phyloP scores from a whole-genome alignment of 2,113 vertebrate species.

The Lethenteron camtschaticum region DNA sequence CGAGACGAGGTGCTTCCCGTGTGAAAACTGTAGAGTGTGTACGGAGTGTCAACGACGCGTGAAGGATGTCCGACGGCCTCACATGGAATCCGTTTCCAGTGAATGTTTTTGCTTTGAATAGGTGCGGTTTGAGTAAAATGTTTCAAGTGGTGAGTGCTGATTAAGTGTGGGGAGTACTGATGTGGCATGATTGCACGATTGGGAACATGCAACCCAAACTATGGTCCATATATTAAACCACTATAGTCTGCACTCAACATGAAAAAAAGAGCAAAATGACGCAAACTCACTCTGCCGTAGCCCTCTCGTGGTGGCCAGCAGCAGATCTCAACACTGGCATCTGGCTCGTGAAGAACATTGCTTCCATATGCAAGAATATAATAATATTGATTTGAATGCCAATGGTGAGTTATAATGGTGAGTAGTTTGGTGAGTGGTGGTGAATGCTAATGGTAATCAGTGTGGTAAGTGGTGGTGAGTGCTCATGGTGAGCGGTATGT shows the following conservation, averaged over 20 bases:
- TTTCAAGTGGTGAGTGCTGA: neutral
- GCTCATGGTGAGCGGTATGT: neutral
- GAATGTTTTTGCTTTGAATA: neutral
- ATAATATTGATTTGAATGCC: no score
- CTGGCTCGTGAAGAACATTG: no score
- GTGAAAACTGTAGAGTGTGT: neutral
- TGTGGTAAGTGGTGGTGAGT: neutral
- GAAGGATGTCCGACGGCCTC: neutral
- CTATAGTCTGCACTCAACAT: no score
- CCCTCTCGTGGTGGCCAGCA: no score
- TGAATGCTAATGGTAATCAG: neutral
- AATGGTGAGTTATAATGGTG: no score
- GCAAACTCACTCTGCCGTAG: no score
- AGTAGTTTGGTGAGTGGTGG: neutral
- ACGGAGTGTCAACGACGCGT: neutral
- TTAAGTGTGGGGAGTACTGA: neutral
- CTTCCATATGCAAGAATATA: no score
- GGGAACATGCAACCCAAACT: no score
- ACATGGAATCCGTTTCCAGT: neutral
- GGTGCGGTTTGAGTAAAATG: neutral
- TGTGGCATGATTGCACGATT: neutral
- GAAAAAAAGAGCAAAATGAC: no score
- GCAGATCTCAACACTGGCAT: no score
- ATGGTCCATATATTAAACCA: no score
- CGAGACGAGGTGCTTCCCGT: slow-evolving; percentile 32